Evolutionary conservation across 2,797 vertebrate genomes (phyloP).

Genomic region (Squalus acanthias): DNA sequence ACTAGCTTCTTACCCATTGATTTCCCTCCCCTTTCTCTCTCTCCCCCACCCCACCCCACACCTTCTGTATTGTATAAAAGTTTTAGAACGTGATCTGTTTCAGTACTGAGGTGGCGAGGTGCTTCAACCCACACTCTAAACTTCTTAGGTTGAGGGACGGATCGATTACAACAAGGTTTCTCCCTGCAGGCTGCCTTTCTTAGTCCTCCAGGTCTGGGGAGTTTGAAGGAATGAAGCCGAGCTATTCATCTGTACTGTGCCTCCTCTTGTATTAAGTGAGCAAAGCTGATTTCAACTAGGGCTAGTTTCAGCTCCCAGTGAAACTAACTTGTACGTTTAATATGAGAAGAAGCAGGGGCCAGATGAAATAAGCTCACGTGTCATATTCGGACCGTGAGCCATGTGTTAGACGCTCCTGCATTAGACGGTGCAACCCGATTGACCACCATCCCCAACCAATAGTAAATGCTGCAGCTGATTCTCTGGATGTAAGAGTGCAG

Average conservation of each 20-base stretch:
- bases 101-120: neutral
- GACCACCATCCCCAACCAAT: neutral
- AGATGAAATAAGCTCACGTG: neutral
- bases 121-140: neutral
- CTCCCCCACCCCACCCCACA: neutral
- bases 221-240: neutral
- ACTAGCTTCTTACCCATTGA: neutral
- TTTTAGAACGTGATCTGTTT: neutral
- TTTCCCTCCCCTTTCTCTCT: neutral
- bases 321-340: neutral
- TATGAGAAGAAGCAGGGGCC: neutral
- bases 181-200: neutral
- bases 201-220: neutral
- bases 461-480: neutral
- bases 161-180: no score
- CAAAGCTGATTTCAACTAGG: neutral
- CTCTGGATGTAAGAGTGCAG: neutral
- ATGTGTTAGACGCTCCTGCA: neutral
- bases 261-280: neutral
- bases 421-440: neutral
- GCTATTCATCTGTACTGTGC: neutral
- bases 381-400: neutral
- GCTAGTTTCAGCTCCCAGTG: neutral
- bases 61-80: neutral
- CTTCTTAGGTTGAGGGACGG: no score